Evolutionary conservation across 2,888 invertebrate species (phyloP).

Genomic region (Phaonia tiefii): DNA sequence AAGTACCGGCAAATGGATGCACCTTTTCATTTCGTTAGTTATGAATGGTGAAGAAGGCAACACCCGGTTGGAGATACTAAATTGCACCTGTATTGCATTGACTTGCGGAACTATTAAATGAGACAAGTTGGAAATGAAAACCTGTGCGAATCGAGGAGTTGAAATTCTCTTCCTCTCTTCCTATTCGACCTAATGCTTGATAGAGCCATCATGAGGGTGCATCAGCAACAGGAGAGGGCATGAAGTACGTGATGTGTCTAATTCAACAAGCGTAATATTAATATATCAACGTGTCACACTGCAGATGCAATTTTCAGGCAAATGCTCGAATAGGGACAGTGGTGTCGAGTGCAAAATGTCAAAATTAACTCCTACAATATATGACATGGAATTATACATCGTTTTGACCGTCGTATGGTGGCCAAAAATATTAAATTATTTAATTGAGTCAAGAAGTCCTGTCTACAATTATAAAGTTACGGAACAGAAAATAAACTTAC

Average conservation of each 20-base stretch:
- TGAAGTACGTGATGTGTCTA: slow-evolving; percentile 32
- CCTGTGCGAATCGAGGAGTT: not conserved
- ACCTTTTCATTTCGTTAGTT: slow-evolving; percentile 3
- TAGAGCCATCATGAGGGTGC: not conserved
- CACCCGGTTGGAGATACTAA: not conserved
- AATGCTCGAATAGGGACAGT: not conserved
- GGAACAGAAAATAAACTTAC: too few relatives aligned
- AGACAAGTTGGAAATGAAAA: not conserved
- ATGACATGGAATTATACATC: too few relatives aligned
- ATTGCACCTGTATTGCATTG: slow-evolving; percentile 10
- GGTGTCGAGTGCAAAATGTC: too few relatives aligned
- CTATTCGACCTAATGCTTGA: too few relatives aligned
- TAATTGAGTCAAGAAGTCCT: too few relatives aligned
- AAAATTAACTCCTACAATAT: too few relatives aligned
- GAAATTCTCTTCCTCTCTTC: too few relatives aligned
- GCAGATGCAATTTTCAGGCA: not conserved
- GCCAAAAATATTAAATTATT: too few relatives aligned
- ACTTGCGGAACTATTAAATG: slow-evolving; percentile 2
- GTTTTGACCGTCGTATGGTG: too few relatives aligned
- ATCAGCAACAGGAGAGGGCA: not conserved
- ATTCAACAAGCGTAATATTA: slow-evolving; percentile 38
- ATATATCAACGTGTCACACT: slow-evolving; percentile 34
- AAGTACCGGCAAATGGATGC: slow-evolving; percentile 2
- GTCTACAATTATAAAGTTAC: too few relatives aligned
- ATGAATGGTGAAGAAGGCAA: not conserved